Conservation (phyloP, 1,140 invertebrate genomes). For the Camponotus vicinus region DNA sequence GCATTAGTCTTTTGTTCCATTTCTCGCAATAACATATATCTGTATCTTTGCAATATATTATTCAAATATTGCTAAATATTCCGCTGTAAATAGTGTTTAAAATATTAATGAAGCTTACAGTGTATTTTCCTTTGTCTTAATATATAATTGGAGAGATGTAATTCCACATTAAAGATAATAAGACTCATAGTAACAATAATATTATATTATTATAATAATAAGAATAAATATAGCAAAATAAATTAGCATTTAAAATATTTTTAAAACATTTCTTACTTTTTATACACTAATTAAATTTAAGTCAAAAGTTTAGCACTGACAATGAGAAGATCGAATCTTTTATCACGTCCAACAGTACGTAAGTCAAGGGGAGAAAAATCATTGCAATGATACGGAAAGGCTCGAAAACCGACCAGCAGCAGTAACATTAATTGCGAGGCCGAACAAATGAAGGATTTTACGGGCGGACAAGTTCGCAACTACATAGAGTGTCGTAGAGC, state of each 20-base stretch:
- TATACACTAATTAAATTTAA: constrained; percentile 1
- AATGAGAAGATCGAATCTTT: not conserved
- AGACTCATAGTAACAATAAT: too few species aligned
- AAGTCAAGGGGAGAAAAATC: constrained; percentile 46
- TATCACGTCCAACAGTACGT: not conserved
- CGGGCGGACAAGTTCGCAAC: constrained; percentile 50
- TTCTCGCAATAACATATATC: not conserved
- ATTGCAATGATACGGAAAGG: constrained; percentile 28
- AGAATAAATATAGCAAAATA: not conserved
- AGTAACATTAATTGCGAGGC: constrained; percentile 38
- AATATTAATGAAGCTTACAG: not conserved
- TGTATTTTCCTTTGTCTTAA: not conserved
- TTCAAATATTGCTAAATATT: not conserved
- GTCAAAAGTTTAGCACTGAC: not conserved
- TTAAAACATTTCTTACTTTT: not conserved
- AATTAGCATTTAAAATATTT: not conserved
- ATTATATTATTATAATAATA: not conserved
- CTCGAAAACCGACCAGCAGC: constrained; percentile 6
- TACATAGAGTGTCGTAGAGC: constrained; percentile 73
- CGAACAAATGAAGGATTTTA: constrained; percentile 62
- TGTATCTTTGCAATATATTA: not conserved
- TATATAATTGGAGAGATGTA: not conserved
- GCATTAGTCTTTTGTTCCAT: not conserved
- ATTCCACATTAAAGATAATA: not conserved
- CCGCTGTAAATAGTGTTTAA: not conserved